Evolutionary conservation across 2,797 vertebrate genomes (phyloP).

Genomic region (Crax fasciolata): DNA sequence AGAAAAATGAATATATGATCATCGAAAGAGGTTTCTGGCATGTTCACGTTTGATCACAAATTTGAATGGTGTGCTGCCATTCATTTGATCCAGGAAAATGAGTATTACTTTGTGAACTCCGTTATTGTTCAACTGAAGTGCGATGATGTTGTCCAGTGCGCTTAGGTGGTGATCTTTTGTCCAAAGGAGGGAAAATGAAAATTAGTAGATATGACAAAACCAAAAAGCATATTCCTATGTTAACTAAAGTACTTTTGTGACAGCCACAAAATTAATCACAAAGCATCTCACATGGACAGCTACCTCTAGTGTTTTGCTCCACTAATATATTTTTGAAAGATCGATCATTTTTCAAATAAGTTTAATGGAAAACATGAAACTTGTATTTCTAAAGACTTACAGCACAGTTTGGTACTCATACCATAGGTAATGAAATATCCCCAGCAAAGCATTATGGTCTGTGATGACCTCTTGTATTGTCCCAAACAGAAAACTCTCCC

Average conservation of each 20-base stretch:
- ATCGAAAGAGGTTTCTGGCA: conserved; percentile 39
- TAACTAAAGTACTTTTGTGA: neutral
- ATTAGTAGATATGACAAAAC: neutral
- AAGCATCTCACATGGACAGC: neutral
- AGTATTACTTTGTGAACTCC: neutral
- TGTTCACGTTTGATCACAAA: neutral
- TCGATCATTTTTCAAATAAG: neutral
- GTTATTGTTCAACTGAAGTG: neutral
- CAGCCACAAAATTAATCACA: neutral
- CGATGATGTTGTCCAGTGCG: neutral
- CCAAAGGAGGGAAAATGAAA: neutral
- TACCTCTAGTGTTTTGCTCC: neutral
- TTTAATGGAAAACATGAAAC: neutral
- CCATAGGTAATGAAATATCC: neutral
- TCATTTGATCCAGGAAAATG: conserved; percentile 14
- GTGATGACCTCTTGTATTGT: neutral
- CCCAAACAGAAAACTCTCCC: accelerated
- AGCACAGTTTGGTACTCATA: neutral
- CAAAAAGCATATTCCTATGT: neutral
- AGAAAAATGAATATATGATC: conserved; percentile 18
- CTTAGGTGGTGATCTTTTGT: neutral
- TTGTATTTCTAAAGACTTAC: neutral
- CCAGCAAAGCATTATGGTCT: neutral
- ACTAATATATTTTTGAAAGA: accelerated
- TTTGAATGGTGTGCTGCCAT: conserved; percentile 1